Evolutionary conservation across 2,888 invertebrate species (phyloP), one percentile per base, ranked within the genome.

Genomic region (Ypsolopha scabrella): DNA sequence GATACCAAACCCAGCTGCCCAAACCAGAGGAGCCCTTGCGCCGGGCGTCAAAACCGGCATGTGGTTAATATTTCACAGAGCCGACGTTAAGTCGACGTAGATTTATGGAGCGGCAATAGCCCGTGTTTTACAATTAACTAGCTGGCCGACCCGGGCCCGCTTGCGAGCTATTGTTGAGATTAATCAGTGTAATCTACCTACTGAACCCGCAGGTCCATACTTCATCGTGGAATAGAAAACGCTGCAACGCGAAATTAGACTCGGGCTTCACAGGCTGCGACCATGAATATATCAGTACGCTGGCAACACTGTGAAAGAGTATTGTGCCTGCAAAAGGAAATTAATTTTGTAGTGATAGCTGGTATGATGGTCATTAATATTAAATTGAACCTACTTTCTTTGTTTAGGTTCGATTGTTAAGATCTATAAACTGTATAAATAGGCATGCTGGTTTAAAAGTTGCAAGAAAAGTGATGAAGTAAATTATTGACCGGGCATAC

Each of bases 51-150:
- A 75, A 79, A 76, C 70, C 70, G 72, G 75, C 73, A 68, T 68
- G 80, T 70, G 76, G 81, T 80, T 83, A 82, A 83, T 83, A 83
- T 83, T 82, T 83, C 81, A 82, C 75, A 63, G 65, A 60, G 75
- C 72, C 70, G 81, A 78, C 80, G 75, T 70, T 80, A 80, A 80
- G 80, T 79, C 77, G 80, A 81, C 80, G 67, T 63, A 72, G 81
- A 81, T 81, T 81, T 81, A 81, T 80, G 76, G 64, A 59, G 65
- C 70, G 63, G 67, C 67, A 66, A 75, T 73, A 65, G 72, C 73
- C 75, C 72, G 67, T 77, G 80, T 79, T 79, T 73, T 74, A 80
- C 80, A 82, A 81, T 82, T 81, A 81, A 77, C 80, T 53, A 53
- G 45, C 51, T 43, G 38, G 48, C 34, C 6, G 44, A 39, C 51